phyloP scores from a whole-genome alignment of 2,113 vertebrate genomes.

The Azemiops feae region DNA sequence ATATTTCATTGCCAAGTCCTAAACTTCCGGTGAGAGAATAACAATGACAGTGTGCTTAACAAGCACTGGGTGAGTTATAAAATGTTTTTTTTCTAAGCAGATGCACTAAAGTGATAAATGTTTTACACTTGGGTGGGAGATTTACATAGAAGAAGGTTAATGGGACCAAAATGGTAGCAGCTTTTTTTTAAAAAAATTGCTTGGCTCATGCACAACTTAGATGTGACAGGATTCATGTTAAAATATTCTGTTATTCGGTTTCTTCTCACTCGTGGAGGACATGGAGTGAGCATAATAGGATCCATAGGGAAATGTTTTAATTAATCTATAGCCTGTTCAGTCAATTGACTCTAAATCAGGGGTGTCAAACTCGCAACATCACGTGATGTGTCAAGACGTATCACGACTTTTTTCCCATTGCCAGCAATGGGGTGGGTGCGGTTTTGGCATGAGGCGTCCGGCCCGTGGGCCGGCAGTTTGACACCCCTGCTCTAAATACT shows the following conservation, averaged over 20 bases:
- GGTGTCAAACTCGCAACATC: too few relatives aligned
- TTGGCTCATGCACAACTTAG: neutral
- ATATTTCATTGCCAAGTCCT: conserved; percentile 55
- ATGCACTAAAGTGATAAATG: conserved; percentile 10
- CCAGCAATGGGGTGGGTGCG: too few relatives aligned
- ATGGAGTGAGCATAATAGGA: neutral
- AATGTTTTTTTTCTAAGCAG: conserved; percentile 29
- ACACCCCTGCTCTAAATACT: neutral
- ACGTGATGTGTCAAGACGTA: too few relatives aligned
- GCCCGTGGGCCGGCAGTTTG: too few relatives aligned
- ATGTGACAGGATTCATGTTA: neutral
- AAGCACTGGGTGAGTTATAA: conserved; percentile 33
- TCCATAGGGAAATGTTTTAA: neutral
- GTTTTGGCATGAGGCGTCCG: too few relatives aligned
- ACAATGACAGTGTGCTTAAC: conserved; percentile 27
- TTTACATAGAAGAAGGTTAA: neutral
- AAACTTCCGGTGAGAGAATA: conserved; percentile 55
- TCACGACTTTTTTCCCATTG: too few relatives aligned
- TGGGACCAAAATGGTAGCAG: neutral
- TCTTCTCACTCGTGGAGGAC: neutral
- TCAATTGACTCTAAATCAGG: neutral
- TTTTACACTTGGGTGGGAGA: neutral
- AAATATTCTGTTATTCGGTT: neutral
- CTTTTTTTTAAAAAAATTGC: neutral
- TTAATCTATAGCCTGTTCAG: neutral